Percentiles rank a stretch among this genome's conserved stretches.
phyloP scores from a whole-genome alignment of 1,140 invertebrate genomes.

The Anastrepha ludens region DNA sequence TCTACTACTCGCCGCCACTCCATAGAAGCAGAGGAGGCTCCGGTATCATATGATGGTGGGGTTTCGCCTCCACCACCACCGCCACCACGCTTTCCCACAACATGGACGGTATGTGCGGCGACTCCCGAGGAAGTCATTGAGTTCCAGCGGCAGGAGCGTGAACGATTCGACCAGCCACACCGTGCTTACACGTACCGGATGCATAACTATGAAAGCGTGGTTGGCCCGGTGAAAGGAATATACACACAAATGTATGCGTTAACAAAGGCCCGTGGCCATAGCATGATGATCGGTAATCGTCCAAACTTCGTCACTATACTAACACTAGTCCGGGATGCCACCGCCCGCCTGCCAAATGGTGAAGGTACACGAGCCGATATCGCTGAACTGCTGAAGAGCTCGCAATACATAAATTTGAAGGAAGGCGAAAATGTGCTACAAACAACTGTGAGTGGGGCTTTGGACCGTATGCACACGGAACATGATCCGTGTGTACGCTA shows the following conservation, averaged over 20 bases:
- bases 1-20: not conserved
- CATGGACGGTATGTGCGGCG: constrained; percentile 87
- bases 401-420: constrained; percentile 86
- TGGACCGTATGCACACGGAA: constrained; percentile 92
- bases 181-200: constrained; percentile 89
- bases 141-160: constrained; percentile 83
- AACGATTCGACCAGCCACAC: constrained; percentile 88
- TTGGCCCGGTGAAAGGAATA: constrained; percentile 92
- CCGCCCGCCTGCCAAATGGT: constrained; percentile 93
- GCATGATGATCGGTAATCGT: constrained; percentile 86
- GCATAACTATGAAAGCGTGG: constrained; percentile 90
- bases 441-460: constrained; percentile 90
- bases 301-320: constrained; percentile 95
- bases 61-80: constrained; percentile 75
- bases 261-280: constrained; percentile 85
- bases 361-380: constrained; percentile 95
- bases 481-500: constrained; percentile 93
- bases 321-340: constrained; percentile 92
- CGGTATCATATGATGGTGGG: constrained; percentile 32
- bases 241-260: constrained; percentile 78
- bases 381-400: constrained; percentile 75
- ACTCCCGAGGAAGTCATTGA: constrained; percentile 84
- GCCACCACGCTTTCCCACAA: constrained; percentile 81
- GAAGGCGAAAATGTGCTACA: constrained; percentile 84
- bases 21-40: constrained; percentile 41